Evolutionary conservation across 2,797 vertebrate genomes (phyloP), one percentile per base, ranked within the genome.

Genomic region (Schizopygopsis malacanthus): DNA sequence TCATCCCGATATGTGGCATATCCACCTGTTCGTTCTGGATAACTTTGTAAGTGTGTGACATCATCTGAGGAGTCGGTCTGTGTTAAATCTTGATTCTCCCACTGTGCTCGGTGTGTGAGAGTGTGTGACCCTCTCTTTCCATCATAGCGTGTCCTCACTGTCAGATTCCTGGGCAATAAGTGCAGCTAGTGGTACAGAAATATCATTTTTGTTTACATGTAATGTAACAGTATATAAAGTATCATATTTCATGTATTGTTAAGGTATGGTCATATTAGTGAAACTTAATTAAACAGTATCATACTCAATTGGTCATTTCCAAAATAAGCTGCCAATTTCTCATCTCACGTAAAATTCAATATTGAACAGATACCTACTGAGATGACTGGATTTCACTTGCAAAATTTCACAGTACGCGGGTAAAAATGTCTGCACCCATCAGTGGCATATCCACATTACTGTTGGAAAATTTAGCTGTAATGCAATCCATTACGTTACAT

Each of bases 21-120:
- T n/a, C 22, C 56, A 90, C 89, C 87, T 73, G 56, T 73, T 15
- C 25, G 8, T 33, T 45, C 75, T 28, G 82, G 52, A 47, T 75
- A 45, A 41, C 15, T n/a, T 39, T 67, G 82, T 90, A 92, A 92
- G 9, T 91, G 91, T 86, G 95, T 93, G 37, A 92, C 91, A 71
- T 89, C 89, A 2, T 91, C 90, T 88, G 95, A 95, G 56, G 91
- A 88, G 84, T 90, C 92, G 0, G 86, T 92, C 73, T 95, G 6
- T 76, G 90, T 92, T 69, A 33, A 87, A 65, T 96, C 94, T 89
- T 91, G 93, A 76, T 92, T 93, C 1, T 94, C 94, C 96, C 96
- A 96, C 71, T 95, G 82, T 0, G 94, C 88, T 41, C 77, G 54
- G 81, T 98, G 96, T 22, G 90, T 93, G 82, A 97, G 77, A 22